phyloP scores from a whole-genome alignment of 2,113 vertebrate species.

The Leptodactylus fuscus region DNA sequence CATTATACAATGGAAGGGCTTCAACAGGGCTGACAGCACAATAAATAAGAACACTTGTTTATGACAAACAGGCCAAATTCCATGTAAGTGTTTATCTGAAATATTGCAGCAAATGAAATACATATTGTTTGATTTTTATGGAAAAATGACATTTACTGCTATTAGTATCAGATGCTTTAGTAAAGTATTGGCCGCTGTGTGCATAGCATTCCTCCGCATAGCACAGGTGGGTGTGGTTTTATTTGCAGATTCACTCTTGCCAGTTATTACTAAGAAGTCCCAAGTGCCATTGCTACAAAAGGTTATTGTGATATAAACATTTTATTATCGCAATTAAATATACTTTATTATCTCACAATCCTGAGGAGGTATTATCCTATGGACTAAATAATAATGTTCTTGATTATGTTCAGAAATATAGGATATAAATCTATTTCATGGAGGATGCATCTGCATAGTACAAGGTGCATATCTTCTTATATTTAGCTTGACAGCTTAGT shows the following conservation, averaged over 20 bases:
- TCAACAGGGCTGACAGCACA: not conserved
- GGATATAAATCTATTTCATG: slow-evolving; percentile 4
- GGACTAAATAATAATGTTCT: not conserved
- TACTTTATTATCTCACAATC: not conserved
- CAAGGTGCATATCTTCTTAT: not conserved
- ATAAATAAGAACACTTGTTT: slow-evolving; percentile 29
- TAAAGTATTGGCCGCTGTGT: slow-evolving; percentile 1
- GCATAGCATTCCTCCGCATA: slow-evolving; percentile 18
- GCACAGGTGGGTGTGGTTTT: slow-evolving; percentile 36
- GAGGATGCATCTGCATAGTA: not conserved
- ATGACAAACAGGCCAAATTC: slow-evolving; percentile 12
- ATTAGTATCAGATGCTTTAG: slow-evolving; percentile 20
- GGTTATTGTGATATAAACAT: slow-evolving; percentile 41
- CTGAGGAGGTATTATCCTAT: slow-evolving; percentile 9
- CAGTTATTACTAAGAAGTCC: slow-evolving; percentile 40
- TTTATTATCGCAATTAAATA: slow-evolving; percentile 21
- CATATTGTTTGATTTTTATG: slow-evolving; percentile 24
- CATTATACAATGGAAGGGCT: not conserved
- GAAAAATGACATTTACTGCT: slow-evolving; percentile 29
- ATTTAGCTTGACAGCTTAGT: not conserved
- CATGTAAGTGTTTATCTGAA: not conserved
- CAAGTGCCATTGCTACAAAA: slow-evolving; percentile 41
- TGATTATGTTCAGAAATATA: not conserved
- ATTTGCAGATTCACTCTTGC: not conserved
- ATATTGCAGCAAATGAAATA: slow-evolving; percentile 27